Base-by-base conservation (phyloP, 2,888 invertebrate genomes). In the Salticus scenicus region DNA sequence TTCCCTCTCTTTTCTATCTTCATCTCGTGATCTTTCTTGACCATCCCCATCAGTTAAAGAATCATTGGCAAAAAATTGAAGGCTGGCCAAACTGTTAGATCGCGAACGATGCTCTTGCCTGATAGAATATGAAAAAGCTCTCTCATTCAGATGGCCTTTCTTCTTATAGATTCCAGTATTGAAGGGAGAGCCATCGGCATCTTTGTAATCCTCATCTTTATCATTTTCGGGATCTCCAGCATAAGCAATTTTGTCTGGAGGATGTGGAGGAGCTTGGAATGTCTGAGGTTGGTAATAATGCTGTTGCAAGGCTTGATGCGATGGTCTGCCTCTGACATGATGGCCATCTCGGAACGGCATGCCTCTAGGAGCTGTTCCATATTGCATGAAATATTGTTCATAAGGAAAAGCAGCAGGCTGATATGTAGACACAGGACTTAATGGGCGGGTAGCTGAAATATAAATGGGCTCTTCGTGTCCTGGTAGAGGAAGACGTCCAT, bases 121-220 rank as follows among this genome's bases (percentile, higher is more conserved):
- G 90, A 97, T 97, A 89, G 97, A 97, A 92, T 97, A 97, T 80
- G 96, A 96, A 91, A 97, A 97, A 30, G 97, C 97, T 74, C 97
- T 93, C 91, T 97, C 97, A 91, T 97, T 97, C 88, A 97, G 92
- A 90, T 97, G 97, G 0, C 97, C 97, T 90, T 97, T 97, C 90
- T 96, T 95, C 89, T 96, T 93, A 90, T 97, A 97, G 88, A 97
- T 97, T n/a, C 95, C 95, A 0, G 95, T 95, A 73, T 96, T 94
- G 90, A 94, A 94, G 12, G 94, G 93, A 57, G 94, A 94, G 14
- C 89, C 89, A 63, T 87, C 88, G n/a, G 80, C 88, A 17, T 75
- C 75, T 17, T 87, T 51, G 24, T 87, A 72, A 81, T 88, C 89
- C 41, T 89, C 89, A 71, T 90, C 90, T 66, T 89, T 89, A 12